A percentile compares a stretch with the other conserved stretches of the same genome.
Conservation (phyloP, 1,140 invertebrate species). For the Neelides sp. region DNA sequence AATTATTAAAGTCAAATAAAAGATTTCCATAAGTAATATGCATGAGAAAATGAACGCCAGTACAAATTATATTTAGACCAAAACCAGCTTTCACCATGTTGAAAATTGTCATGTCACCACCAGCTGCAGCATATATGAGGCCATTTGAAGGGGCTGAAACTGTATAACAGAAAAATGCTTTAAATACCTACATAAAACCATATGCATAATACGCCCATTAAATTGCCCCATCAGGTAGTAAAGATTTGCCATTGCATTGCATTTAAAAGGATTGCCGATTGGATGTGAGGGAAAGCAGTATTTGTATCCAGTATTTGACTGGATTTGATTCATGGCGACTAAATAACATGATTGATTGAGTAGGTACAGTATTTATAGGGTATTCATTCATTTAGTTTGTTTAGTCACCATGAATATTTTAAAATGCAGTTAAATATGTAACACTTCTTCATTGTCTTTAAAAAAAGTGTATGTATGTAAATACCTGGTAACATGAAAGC, state of each 20-base stretch:
- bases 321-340: too few relatives aligned
- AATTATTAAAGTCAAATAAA: conserved; percentile 22
- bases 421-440: not conserved
- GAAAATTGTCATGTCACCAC: conserved; percentile 39
- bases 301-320: too few relatives aligned
- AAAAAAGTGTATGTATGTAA: not conserved
- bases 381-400: not conserved
- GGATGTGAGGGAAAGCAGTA: too few relatives aligned
- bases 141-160: conserved; percentile 83
- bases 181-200: not conserved
- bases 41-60: conserved; percentile 14
- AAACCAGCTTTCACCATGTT: conserved; percentile 24
- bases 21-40: conserved; percentile 22
- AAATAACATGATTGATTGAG: too few relatives aligned
- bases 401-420: not conserved
- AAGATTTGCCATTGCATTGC: too few relatives aligned
- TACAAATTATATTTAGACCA: conserved; percentile 20
- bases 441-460: not conserved
- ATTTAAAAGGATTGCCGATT: too few relatives aligned
- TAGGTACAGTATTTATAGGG: too few relatives aligned
- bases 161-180: not conserved
- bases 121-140: conserved; percentile 39
- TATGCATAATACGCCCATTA: not conserved
- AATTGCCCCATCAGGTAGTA: too few relatives aligned
- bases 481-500: conserved; percentile 54